Evolutionary conservation across 2,888 invertebrate genomes (phyloP), one percentile per base, ranked within the genome.

Genomic region (Palloptera scutellata): DNA sequence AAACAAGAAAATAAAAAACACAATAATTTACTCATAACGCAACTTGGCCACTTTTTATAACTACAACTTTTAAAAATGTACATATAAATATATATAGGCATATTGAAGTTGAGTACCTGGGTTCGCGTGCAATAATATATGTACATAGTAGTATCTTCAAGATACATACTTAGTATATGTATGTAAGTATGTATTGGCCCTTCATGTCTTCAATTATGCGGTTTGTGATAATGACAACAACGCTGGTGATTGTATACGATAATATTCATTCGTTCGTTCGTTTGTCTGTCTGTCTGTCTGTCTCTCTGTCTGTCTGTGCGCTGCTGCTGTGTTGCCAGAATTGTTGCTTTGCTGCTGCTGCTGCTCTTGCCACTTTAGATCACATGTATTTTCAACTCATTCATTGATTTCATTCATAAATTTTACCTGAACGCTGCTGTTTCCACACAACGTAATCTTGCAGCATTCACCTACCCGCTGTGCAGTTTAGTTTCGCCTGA

Each of bases 371-470:
- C 20, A 66, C 61, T 73, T 72, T 66, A 70, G 60, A 51, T 68
- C 59, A 63, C 77, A 80, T 80, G 79, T 78, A 79, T 77, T 74
- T 74, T 74, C 79, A 74, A 74, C 77, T 81, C 81, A 79, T 80
- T 81, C 76, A 80, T 78, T 73, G 75, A 74, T 72, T 67, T 61
- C 67, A 68, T 70, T 70, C 70, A 70, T 68, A 59, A 67, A 67
- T 20, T 58, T 53, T 5, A 48, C 53, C 48, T 48, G 48, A 12
- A n/a, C 15, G 8, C 13, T 53, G 17, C 53, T 53, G 3, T 43
- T 12, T n/a, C 30, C 2, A 30, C 6, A 30, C 30, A 30, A 30
- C 30, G 30, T 30, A 30, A 30, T 30, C 30, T 30, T 30, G 30
- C 30, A 30, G 30, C 30, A 2, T 6, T 30, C 30, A 4, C 30